Conservation (phyloP, 2,797 vertebrate species). For the Dermochelys coriacea region DNA sequence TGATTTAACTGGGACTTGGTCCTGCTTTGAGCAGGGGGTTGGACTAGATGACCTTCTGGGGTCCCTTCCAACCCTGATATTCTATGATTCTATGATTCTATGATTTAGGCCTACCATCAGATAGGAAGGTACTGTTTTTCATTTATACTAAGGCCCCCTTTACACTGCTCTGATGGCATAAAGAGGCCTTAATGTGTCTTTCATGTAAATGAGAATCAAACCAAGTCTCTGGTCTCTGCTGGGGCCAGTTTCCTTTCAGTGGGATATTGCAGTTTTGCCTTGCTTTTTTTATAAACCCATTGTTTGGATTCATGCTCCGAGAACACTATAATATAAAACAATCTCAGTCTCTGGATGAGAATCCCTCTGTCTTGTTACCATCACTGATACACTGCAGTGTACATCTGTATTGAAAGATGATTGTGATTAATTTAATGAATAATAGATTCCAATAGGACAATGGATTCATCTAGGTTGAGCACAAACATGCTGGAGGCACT, state of each 20-base stretch:
- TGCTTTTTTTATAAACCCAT: neutral
- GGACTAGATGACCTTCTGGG: no score
- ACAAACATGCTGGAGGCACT: neutral
- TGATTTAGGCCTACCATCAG: neutral
- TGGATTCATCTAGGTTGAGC: neutral
- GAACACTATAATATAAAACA: neutral
- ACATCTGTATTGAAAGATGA: neutral
- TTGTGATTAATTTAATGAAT: neutral
- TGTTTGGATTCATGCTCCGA: neutral
- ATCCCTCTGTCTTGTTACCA: neutral
- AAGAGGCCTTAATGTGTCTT: neutral
- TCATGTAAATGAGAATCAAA: neutral
- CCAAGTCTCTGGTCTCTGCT: neutral
- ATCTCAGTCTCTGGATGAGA: neutral
- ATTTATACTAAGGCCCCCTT: fast-evolving
- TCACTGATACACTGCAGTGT: neutral
- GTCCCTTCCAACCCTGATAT: no score
- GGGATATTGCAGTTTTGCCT: neutral
- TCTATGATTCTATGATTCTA: no score
- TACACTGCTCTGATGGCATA: neutral
- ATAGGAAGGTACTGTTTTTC: neutral
- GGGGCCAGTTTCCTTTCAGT: neutral
- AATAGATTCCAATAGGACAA: neutral
- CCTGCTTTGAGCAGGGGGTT: no score
- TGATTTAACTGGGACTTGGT: no score